Evolutionary conservation across 1,140 invertebrate species (phyloP).

Genomic region (Hydropsyche tenuis): DNA sequence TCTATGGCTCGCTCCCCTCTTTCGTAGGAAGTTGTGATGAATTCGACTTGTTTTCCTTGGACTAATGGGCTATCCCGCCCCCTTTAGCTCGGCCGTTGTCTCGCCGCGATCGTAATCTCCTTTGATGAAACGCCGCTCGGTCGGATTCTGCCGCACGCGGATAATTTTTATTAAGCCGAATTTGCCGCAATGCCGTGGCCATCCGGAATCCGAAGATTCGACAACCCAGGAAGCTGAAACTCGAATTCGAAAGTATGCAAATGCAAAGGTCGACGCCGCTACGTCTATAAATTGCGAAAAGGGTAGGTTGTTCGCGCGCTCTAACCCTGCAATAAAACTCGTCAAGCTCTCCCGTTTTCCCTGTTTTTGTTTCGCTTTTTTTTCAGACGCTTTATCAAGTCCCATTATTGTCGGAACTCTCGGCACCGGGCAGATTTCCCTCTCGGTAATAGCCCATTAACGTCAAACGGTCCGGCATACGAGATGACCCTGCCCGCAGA

Average conservation of each 20-base stretch:
- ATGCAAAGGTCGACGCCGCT: not conserved
- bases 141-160: not conserved
- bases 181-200: too few species aligned
- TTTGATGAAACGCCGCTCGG: not conserved
- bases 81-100: too few species aligned
- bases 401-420: not conserved
- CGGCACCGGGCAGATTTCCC: conserved; percentile 9
- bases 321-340: not conserved
- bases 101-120: not conserved
- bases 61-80: not conserved
- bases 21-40: not conserved
- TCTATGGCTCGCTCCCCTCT: not conserved
- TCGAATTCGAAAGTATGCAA: not conserved
- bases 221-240: not conserved
- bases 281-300: not conserved
- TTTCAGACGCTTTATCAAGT: not conserved
- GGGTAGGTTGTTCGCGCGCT: not conserved
- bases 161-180: not conserved
- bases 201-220: too few species aligned
- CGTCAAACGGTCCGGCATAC: conserved; percentile 17
- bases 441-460: conserved; percentile 18
- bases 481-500: conserved; percentile 4
- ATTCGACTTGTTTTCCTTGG: conserved; percentile 11
- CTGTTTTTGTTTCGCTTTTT: not conserved
- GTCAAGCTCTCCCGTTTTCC: not conserved